These are phyloP conservation scores for Montipora capricornis DNA, from an alignment of 64 coral and sea anemone genomes.

Conservation along the genomic window DNA sequence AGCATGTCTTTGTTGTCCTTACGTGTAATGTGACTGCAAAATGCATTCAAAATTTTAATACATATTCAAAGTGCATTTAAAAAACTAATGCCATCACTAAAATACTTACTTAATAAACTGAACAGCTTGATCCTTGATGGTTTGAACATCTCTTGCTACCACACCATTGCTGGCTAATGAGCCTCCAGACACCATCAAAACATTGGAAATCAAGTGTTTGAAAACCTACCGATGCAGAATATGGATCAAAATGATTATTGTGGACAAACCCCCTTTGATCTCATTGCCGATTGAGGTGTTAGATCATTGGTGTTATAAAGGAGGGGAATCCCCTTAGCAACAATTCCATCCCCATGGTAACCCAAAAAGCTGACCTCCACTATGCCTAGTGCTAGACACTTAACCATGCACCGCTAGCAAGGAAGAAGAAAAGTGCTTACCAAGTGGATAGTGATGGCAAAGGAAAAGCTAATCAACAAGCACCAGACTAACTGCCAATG, in stretches of 20 bases:
- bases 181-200: slow-evolving; percentile 75
- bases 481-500: not conserved
- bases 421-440: too few relatives aligned
- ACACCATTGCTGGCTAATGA: slow-evolving; percentile 48
- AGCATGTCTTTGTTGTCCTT: slow-evolving; percentile 62
- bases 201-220: slow-evolving; percentile 70
- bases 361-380: too few relatives aligned
- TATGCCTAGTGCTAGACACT: too few relatives aligned
- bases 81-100: not conserved
- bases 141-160: slow-evolving; percentile 62
- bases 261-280: too few relatives aligned
- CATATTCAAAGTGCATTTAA: not conserved
- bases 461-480: not conserved
- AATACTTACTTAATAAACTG: slow-evolving; percentile 73
- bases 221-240: slow-evolving; percentile 44
- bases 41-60: not conserved
- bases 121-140: slow-evolving; percentile 81
- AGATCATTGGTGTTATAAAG: too few relatives aligned
- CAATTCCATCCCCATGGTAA: too few relatives aligned
- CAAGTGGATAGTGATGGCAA: not conserved
- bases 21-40: slow-evolving; percentile 66
- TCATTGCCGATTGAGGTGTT: too few relatives aligned
- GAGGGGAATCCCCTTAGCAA: too few relatives aligned
- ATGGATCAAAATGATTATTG: not conserved
- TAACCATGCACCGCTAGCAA: too few relatives aligned